Evolutionary conservation across 2,113 vertebrate species (phyloP).

Genomic region (Brachyhypopomus occidentalis): DNA sequence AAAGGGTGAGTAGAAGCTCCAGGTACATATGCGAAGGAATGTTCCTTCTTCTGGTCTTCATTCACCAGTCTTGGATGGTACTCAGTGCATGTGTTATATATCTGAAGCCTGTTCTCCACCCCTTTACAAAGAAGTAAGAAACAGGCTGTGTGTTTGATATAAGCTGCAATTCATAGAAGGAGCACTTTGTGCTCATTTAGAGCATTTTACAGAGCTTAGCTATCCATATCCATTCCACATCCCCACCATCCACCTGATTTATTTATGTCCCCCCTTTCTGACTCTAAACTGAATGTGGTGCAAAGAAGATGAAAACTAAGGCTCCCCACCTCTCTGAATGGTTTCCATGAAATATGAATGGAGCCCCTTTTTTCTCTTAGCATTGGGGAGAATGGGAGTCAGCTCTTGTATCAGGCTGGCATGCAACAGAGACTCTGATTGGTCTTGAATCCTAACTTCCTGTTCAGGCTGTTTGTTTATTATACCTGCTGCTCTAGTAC

Average conservation of each 20-base stretch:
- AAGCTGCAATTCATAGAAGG: background rate
- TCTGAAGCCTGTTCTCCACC: slow-evolving; percentile 18
- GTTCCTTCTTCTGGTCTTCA: background rate
- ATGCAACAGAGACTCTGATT: background rate
- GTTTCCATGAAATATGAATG: slow-evolving; percentile 68
- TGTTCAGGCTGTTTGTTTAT: background rate
- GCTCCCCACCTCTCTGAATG: slow-evolving; percentile 51
- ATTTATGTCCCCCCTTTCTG: slow-evolving; percentile 57
- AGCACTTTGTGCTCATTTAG: slow-evolving; percentile 35
- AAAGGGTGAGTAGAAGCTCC: background rate
- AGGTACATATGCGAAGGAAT: background rate
- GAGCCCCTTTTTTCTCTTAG: slow-evolving; percentile 19
- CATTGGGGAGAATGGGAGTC: background rate
- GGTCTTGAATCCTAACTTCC: slow-evolving; percentile 7
- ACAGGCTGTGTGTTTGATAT: background rate
- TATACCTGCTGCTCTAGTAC: background rate
- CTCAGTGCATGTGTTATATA: slow-evolving; percentile 5
- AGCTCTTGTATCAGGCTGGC: background rate
- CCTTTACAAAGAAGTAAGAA: slow-evolving; percentile 7
- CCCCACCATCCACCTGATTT: slow-evolving; percentile 56
- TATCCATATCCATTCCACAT: slow-evolving; percentile 36
- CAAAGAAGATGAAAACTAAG: slow-evolving; percentile 33
- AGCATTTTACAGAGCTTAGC: slow-evolving; percentile 30
- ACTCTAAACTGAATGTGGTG: slow-evolving; percentile 49
- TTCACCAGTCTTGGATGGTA: background rate